These are phyloP conservation scores for Acanthoscelides obtectus DNA, from an alignment of 2,888 invertebrate genomes.

Conservation along the genomic window DNA sequence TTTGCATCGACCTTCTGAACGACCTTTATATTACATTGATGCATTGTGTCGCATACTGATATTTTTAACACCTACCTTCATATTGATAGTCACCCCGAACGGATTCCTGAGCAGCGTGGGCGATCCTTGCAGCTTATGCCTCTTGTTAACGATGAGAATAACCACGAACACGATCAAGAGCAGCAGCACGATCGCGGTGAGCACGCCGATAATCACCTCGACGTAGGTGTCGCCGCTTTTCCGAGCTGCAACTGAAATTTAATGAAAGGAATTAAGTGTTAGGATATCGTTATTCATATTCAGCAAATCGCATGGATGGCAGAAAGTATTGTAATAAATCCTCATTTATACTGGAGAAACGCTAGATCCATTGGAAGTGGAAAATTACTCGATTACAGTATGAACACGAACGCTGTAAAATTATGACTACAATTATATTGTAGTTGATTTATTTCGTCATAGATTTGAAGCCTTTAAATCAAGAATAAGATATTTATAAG, in stretches of 20 bases:
- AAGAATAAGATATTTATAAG: no score
- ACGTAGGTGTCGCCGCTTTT: conserved; percentile 57
- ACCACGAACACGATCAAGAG: conserved; percentile 60
- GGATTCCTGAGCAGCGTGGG: conserved; percentile 59
- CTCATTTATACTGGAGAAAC: no score
- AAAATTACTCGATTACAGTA: not conserved
- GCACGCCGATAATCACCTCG: conserved; percentile 58
- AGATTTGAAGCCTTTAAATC: no score
- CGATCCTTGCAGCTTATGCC: conserved; percentile 58
- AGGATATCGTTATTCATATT: no score
- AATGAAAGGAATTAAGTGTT: conserved; percentile 16
- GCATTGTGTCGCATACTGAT: no score
- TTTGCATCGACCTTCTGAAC: no score
- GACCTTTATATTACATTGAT: no score
- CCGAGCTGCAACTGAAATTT: conserved; percentile 51
- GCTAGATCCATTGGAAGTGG: not conserved
- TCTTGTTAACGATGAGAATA: conserved; percentile 56
- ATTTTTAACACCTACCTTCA: conserved; percentile 52
- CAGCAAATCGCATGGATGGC: no score
- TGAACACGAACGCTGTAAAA: no score
- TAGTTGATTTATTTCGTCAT: no score
- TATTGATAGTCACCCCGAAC: conserved; percentile 59
- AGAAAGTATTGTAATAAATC: no score
- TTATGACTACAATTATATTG: no score
- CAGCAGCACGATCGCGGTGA: conserved; percentile 62